Evolutionary conservation across 2,797 vertebrate species (phyloP).

Genomic region (Alectoris magna): DNA sequence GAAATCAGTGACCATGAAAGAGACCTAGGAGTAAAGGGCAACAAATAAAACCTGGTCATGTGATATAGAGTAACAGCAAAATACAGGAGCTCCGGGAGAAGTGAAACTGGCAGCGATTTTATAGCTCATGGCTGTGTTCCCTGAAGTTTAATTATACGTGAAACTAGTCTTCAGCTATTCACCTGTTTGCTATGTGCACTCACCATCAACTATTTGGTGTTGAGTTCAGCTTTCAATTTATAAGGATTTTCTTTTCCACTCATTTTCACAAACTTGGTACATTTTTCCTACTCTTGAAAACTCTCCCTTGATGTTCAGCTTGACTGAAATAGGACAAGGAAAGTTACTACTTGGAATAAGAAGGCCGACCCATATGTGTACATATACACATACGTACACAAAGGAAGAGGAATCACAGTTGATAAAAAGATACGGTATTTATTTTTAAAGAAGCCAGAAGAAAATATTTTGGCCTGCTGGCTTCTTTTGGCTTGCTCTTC

Average conservation of each 20-base stretch:
- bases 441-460: neutral
- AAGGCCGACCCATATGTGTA: neutral
- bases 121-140: neutral
- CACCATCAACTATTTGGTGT: accelerated
- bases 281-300: neutral
- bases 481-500: neutral
- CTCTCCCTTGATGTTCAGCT: neutral
- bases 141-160: neutral
- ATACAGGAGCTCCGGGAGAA: neutral
- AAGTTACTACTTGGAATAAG: neutral
- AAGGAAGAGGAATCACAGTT: neutral
- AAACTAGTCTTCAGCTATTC: neutral
- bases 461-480: neutral
- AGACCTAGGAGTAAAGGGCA: neutral
- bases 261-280: neutral
- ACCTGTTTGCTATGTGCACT: neutral
- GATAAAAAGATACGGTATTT: accelerated
- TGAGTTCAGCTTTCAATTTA: neutral
- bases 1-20: neutral
- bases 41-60: neutral
- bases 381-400: accelerated
- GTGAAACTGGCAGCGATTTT: neutral
- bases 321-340: neutral
- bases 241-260: neutral
- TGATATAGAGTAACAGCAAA: neutral